Evolutionary conservation across 2,113 vertebrate species (phyloP).

Genomic region (Canis aureus): DNA sequence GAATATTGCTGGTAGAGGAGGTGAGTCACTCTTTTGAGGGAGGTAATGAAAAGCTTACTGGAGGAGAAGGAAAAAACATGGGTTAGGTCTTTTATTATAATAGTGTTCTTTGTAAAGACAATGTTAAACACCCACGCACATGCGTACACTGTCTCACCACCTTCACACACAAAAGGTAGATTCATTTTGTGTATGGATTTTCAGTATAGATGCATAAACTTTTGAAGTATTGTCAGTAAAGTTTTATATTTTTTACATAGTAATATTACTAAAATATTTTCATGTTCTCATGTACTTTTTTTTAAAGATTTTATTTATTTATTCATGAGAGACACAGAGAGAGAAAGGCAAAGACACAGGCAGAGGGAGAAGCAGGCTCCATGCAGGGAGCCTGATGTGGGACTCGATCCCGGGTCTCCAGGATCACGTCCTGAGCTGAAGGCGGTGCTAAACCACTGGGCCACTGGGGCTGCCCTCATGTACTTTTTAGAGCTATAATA

Average conservation of each 20-base stretch:
- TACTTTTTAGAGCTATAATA: not conserved
- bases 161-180: not conserved
- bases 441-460: not conserved
- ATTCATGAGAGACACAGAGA: not conserved
- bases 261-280: not conserved
- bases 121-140: not conserved
- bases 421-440: not conserved
- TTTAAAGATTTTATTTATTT: not conserved
- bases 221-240: constrained; percentile 13
- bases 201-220: not conserved
- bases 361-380: not conserved
- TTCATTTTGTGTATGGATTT: not conserved
- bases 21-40: not conserved
- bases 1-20: not conserved
- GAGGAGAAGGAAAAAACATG: not conserved
- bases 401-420: not conserved
- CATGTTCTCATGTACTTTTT: not conserved
- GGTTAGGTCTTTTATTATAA: not conserved
- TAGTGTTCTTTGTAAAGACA: not conserved
- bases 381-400: not conserved
- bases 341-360: not conserved
- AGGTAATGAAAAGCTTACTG: not conserved
- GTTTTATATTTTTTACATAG: not conserved
- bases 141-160: not conserved
- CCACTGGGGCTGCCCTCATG: no score